Evolutionary conservation across 92 coral and sea anemone species (phyloP).

Genomic region (Muricea muricata): DNA sequence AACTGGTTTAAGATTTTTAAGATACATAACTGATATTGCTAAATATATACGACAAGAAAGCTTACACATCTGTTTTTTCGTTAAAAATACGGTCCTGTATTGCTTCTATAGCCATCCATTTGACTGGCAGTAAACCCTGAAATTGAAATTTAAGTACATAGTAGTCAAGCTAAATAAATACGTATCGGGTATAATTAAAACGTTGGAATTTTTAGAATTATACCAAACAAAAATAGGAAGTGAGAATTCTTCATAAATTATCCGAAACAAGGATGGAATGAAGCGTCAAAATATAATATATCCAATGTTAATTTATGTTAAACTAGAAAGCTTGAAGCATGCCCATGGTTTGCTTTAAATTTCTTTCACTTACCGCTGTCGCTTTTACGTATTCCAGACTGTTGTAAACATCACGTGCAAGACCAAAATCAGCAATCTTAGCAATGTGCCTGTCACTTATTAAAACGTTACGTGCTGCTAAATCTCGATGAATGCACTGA

Average conservation of each 20-base stretch:
- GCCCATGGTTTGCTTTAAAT: too few species aligned
- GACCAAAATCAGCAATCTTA: conserved; percentile 92
- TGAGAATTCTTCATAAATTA: too few species aligned
- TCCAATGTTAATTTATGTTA: too few species aligned
- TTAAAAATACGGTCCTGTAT: conserved; percentile 82
- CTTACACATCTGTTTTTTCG: conserved; percentile 95
- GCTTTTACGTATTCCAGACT: conserved; percentile 83
- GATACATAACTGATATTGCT: too few species aligned
- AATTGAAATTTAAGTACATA: neutral
- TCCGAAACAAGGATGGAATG: too few species aligned
- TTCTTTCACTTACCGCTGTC: conserved; percentile 68
- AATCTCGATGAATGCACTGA: conserved; percentile 93
- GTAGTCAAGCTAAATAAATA: neutral
- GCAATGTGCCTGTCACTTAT: conserved; percentile 82
- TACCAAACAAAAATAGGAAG: neutral
- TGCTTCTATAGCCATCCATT: conserved; percentile 97
- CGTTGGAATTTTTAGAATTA: too few species aligned
- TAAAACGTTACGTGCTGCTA: conserved; percentile 94
- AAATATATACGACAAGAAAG: too few species aligned
- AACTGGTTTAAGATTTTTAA: too few species aligned
- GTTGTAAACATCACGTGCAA: conserved; percentile 90
- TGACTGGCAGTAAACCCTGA: conserved; percentile 90
- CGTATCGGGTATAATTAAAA: too few species aligned
- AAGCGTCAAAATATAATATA: too few species aligned
- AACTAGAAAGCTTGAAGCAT: too few species aligned